Conservation (phyloP, 2,888 invertebrate genomes). For the Himalopsyche tibetana region DNA sequence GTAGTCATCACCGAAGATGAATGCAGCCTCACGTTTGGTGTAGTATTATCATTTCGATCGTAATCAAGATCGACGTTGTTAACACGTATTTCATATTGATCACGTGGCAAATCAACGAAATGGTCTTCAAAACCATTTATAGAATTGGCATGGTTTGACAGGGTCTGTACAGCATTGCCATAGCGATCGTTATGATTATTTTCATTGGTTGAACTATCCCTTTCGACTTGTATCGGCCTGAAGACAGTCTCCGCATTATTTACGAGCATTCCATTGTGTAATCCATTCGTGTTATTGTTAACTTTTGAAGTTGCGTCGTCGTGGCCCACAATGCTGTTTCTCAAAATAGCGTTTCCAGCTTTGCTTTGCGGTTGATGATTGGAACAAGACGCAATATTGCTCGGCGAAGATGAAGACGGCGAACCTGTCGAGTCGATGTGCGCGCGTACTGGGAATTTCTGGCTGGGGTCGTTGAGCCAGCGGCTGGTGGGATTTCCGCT, state of each 20-base stretch:
- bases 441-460: slow-evolving; percentile 69
- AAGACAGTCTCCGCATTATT: background rate
- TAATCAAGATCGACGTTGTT: background rate
- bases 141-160: background rate
- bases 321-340: background rate
- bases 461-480: slow-evolving; percentile 77
- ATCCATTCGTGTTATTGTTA: background rate
- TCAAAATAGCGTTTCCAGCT: background rate
- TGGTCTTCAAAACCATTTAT: background rate
- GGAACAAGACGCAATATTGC: slow-evolving; percentile 65
- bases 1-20: slow-evolving; percentile 52
- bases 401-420: slow-evolving; percentile 69
- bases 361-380: slow-evolving; percentile 7
- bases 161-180: background rate
- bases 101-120: background rate
- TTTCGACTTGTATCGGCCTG: background rate
- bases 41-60: background rate
- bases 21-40: slow-evolving; percentile 39
- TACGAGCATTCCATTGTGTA: background rate
- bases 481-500: slow-evolving; percentile 75
- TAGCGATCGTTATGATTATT: background rate
- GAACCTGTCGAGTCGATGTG: slow-evolving; percentile 66
- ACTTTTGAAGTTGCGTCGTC: background rate
- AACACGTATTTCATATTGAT: slow-evolving; percentile 5
- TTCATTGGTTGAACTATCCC: background rate